Conservation (phyloP, 1,140 invertebrate genomes). For the Dendroctonus valens region DNA sequence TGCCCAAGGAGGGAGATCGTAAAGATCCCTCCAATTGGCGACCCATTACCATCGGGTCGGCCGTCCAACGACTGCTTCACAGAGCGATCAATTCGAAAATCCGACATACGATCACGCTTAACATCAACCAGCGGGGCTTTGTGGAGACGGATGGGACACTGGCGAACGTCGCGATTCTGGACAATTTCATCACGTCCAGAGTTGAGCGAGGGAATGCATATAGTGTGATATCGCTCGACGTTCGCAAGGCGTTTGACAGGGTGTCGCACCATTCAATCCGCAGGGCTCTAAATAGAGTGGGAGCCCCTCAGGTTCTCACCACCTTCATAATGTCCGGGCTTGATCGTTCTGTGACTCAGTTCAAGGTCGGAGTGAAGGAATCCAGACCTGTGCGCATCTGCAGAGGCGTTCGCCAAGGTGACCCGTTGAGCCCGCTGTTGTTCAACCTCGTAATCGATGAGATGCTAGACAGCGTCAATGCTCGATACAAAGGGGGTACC, state of each 20-base stretch:
- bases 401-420: constrained; percentile 55
- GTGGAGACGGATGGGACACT: constrained; percentile 27
- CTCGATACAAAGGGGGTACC: not conserved
- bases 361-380: constrained; percentile 23
- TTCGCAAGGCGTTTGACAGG: constrained; percentile 48
- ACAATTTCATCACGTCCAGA: constrained; percentile 15
- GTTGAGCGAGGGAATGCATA: not conserved
- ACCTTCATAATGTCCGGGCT: constrained; percentile 39
- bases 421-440: constrained; percentile 53
- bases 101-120: not conserved
- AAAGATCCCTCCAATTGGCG: constrained; percentile 29
- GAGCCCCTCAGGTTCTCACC: not conserved
- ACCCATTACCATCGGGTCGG: constrained; percentile 34
- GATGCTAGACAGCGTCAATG: constrained; percentile 37
- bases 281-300: constrained; percentile 30
- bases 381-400: constrained; percentile 38
- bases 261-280: constrained; percentile 46
- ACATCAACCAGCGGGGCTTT: constrained; percentile 33
- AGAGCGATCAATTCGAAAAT: constrained; percentile 1
- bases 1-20: constrained; percentile 35
- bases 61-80: constrained; percentile 22
- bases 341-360: constrained; percentile 33
- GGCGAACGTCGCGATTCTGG: constrained; percentile 23
- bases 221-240: constrained; percentile 45
- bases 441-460: constrained; percentile 55